Percentiles rank a stretch among this genome's conserved stretches.
Evolutionary conservation across 1,140 invertebrate species (phyloP).

Genomic region (Orchestia grillus): DNA sequence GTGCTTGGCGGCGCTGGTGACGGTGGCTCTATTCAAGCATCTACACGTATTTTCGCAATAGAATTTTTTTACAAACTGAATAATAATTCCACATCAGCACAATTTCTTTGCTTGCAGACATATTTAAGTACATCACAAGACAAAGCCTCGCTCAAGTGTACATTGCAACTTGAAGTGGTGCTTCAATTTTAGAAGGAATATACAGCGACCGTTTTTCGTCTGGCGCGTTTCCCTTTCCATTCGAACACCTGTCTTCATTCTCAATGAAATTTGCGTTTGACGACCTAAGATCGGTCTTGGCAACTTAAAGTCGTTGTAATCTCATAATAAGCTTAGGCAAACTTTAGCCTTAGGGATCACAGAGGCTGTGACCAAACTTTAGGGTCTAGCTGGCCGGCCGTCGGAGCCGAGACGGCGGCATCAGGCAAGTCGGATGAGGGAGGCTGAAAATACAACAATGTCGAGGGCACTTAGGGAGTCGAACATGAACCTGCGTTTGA

Average conservation of each 20-base stretch:
- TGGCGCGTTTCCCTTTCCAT: not conserved
- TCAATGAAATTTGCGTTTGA: conserved; percentile 8
- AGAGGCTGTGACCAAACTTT: not conserved
- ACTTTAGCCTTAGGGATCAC: conserved; percentile 34
- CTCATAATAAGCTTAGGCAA: conserved; percentile 45
- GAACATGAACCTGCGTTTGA: not conserved
- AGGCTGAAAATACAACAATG: not conserved
- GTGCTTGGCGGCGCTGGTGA: too few relatives aligned
- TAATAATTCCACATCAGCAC: too few relatives aligned
- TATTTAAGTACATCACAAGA: not conserved
- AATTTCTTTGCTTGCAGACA: too few relatives aligned
- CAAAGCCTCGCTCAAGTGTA: not conserved
- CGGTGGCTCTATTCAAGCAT: too few relatives aligned
- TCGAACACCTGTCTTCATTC: not conserved
- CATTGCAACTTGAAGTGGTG: not conserved
- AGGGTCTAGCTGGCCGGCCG: not conserved
- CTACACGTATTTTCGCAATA: too few relatives aligned
- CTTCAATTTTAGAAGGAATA: not conserved
- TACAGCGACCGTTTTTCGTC: not conserved
- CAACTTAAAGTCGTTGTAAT: conserved; percentile 50
- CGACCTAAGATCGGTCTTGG: not conserved
- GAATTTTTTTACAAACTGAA: too few relatives aligned
- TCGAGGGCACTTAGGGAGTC: not conserved
- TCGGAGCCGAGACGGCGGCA: not conserved
- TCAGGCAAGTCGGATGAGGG: not conserved